Percentiles rank a stretch among this genome's conserved stretches.
These are phyloP conservation scores for Zapus hudsonius DNA, from an alignment of 2,113 vertebrate species.

Conservation along the genomic window DNA sequence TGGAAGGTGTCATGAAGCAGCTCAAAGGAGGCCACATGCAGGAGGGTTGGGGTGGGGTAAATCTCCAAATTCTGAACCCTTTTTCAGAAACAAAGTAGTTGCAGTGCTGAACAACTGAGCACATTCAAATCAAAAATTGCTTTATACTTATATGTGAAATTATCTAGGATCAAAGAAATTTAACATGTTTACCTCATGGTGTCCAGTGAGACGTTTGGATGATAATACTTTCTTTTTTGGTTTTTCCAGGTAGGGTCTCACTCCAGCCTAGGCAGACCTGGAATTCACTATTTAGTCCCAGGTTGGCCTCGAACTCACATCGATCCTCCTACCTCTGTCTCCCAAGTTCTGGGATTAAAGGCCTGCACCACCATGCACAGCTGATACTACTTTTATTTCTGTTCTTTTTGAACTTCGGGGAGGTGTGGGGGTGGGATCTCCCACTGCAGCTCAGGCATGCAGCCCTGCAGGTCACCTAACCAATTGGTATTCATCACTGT, in stretches of 20 bases:
- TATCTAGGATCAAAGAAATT: not conserved
- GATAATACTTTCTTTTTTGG: not conserved
- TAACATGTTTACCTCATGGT: not conserved
- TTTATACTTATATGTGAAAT: not conserved
- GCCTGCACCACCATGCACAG: too few relatives aligned
- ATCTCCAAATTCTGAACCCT: not conserved
- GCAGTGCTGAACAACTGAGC: not conserved
- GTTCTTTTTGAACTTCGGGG: too few relatives aligned
- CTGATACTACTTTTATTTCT: too few relatives aligned
- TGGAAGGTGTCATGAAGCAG: not conserved
- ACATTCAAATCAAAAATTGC: not conserved
- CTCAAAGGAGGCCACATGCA: too few relatives aligned
- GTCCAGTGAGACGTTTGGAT: not conserved
- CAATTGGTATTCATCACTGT: not conserved
- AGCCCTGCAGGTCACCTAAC: too few relatives aligned
- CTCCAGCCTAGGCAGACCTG: too few relatives aligned
- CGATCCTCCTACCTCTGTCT: too few relatives aligned
- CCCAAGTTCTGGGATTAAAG: too few relatives aligned
- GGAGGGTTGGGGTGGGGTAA: too few relatives aligned
- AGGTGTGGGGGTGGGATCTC: too few relatives aligned
- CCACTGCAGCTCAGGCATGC: too few relatives aligned
- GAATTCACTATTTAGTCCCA: not conserved
- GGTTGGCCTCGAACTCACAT: not conserved
- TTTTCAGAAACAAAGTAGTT: constrained; percentile 8
- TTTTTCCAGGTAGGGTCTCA: too few relatives aligned